Percentiles rank a stretch among this genome's conserved stretches.
phyloP scores from a whole-genome alignment of 2,888 invertebrate species.

The Ypsolopha sequella region DNA sequence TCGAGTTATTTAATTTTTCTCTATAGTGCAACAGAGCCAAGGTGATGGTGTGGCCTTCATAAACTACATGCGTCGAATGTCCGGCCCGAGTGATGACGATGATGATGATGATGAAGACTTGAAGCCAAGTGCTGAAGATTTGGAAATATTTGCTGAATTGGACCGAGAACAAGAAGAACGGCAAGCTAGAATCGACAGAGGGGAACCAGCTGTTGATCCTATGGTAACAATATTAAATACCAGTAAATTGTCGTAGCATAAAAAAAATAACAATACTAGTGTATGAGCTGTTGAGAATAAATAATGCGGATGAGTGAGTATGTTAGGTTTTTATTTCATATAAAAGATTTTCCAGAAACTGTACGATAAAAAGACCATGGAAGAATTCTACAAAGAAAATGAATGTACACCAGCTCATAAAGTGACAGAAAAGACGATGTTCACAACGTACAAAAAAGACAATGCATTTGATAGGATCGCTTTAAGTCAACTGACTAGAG shows the following conservation, averaged over 20 bases:
- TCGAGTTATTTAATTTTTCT: background rate
- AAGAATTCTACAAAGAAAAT: constrained; percentile 34
- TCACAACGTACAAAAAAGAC: constrained; percentile 38
- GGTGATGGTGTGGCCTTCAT: constrained; percentile 39
- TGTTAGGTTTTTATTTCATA: background rate
- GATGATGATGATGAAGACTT: constrained; percentile 20
- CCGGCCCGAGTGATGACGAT: constrained; percentile 15
- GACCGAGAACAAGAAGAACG: constrained; percentile 43
- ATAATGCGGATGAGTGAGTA: background rate
- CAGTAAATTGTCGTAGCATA: background rate
- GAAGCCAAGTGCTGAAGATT: constrained; percentile 47
- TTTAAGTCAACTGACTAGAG: constrained; percentile 47
- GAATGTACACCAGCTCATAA: constrained; percentile 34
- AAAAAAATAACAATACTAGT: background rate
- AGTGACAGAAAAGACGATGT: constrained; percentile 22
- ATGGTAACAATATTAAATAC: constrained; percentile 26
- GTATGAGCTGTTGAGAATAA: background rate
- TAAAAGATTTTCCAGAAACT: constrained; percentile 30
- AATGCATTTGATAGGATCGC: constrained; percentile 51
- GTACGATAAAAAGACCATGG: constrained; percentile 47
- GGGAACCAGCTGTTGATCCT: constrained; percentile 54
- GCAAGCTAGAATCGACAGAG: constrained; percentile 51
- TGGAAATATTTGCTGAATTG: constrained; percentile 53
- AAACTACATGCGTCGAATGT: constrained; percentile 33
- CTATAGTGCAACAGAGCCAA: constrained; percentile 16